Conservation (phyloP, 2,797 vertebrate species). For the Oceanodroma leucorhoa region DNA sequence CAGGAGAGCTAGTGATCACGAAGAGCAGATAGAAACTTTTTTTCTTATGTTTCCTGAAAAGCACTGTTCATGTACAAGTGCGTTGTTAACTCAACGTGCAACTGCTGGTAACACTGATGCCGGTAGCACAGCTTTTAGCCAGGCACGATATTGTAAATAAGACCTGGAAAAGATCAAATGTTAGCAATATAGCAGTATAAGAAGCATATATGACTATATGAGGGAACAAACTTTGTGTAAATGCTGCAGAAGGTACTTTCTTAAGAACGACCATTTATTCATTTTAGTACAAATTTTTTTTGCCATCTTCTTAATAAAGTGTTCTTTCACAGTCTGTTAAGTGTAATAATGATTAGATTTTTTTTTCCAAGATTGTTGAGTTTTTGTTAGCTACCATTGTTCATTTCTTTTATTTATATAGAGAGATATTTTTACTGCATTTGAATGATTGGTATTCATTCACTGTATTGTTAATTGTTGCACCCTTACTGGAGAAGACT, state of each 20-base stretch:
- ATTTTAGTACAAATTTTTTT: background rate
- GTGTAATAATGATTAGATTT: background rate
- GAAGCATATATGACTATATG: background rate
- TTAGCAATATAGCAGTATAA: background rate
- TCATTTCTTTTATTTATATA: background rate
- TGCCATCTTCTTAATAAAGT: background rate
- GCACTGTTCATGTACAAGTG: background rate
- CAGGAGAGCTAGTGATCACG: background rate
- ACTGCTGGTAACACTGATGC: background rate
- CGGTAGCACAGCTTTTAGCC: background rate
- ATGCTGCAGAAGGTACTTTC: background rate
- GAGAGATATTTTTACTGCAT: background rate
- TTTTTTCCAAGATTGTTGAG: background rate
- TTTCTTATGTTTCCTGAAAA: background rate
- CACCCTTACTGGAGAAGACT: background rate
- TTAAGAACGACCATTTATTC: background rate
- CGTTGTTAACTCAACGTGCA: fast-evolving
- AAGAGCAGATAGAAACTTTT: background rate
- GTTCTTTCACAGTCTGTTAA: background rate
- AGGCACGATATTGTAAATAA: background rate
- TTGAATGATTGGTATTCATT: background rate
- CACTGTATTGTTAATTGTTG: background rate
- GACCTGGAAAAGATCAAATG: background rate
- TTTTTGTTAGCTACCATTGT: background rate
- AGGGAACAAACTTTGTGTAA: background rate